Conservation (phyloP, 2,113 vertebrate species). For the Tetraodon nigroviridis region DNA sequence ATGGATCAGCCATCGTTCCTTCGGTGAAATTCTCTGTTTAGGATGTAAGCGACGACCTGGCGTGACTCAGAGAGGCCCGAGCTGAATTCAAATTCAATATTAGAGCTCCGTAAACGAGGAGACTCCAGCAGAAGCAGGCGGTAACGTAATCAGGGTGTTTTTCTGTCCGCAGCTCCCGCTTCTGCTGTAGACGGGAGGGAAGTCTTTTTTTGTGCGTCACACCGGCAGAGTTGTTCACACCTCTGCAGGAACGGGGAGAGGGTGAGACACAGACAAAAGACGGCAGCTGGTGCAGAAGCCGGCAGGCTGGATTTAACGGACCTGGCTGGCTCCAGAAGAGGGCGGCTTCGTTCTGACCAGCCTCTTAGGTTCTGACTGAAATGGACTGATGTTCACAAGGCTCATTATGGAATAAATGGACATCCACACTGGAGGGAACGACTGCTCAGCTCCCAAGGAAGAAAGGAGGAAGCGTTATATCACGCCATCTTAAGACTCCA, state of each 20-base stretch:
- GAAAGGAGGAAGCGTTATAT: no score
- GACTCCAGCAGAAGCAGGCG: constrained; percentile 12
- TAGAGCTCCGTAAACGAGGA: constrained; percentile 23
- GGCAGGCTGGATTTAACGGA: not conserved
- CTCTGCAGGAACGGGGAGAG: not conserved
- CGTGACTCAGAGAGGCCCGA: constrained; percentile 11
- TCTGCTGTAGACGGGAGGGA: not conserved
- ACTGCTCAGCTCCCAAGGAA: no score
- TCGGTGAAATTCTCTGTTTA: constrained; percentile 23
- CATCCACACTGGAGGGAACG: no score
- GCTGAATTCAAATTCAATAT: constrained; percentile 41
- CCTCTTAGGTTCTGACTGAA: no score
- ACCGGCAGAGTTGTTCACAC: constrained; percentile 6
- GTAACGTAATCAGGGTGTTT: not conserved
- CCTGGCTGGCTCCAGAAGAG: not conserved
- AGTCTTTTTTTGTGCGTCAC: constrained; percentile 1
- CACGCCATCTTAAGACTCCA: no score
- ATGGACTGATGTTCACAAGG: no score
- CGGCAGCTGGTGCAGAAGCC: not conserved
- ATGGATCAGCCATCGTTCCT: constrained; percentile 17
- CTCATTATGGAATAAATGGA: no score
- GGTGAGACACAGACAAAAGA: not conserved
- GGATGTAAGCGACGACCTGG: constrained; percentile 22
- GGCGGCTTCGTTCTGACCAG: no score
- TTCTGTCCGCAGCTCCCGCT: constrained; percentile 22